A percentile compares a stretch with the other conserved stretches of the same genome.
Evolutionary conservation across 2,797 vertebrate species (phyloP).

Genomic region (Hydrocynus forskahlii): DNA sequence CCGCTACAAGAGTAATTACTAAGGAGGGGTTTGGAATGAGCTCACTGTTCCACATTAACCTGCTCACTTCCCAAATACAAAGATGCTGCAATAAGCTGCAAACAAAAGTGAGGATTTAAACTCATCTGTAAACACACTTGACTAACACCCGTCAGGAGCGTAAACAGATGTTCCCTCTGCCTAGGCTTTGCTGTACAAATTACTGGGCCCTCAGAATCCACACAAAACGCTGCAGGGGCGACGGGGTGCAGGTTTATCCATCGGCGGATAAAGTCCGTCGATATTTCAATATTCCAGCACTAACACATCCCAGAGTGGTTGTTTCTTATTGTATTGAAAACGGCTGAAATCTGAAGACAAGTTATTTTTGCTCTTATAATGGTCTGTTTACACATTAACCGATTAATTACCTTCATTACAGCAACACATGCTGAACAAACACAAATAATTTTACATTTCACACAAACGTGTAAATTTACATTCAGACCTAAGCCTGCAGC

Average conservation of each 20-base stretch:
- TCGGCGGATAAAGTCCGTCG: not conserved
- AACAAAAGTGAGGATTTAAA: constrained; percentile 44
- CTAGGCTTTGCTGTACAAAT: constrained; percentile 8
- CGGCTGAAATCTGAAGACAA: no score
- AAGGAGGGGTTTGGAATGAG: constrained; percentile 47
- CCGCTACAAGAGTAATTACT: constrained; percentile 48
- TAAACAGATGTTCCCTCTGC: constrained; percentile 40
- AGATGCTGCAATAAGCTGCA: constrained; percentile 41
- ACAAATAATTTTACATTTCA: no score
- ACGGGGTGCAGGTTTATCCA: not conserved
- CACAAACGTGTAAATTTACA: no score
- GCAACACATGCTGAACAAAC: no score
- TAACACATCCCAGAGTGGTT: no score
- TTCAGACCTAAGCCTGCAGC: no score
- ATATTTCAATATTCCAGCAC: no score
- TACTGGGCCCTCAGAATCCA: constrained; percentile 5
- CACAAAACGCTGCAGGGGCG: not conserved
- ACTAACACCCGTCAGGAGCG: constrained; percentile 4
- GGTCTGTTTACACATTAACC: no score
- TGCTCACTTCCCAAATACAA: constrained; percentile 52
- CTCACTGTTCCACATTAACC: constrained; percentile 44
- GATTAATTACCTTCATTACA: no score
- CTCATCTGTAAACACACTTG: constrained; percentile 34
- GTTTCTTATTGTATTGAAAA: no score
- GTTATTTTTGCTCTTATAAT: no score